Evolutionary conservation across 2,113 vertebrate species (phyloP), one percentile per base, ranked within the genome.

Genomic region (Thunnus thynnus): DNA sequence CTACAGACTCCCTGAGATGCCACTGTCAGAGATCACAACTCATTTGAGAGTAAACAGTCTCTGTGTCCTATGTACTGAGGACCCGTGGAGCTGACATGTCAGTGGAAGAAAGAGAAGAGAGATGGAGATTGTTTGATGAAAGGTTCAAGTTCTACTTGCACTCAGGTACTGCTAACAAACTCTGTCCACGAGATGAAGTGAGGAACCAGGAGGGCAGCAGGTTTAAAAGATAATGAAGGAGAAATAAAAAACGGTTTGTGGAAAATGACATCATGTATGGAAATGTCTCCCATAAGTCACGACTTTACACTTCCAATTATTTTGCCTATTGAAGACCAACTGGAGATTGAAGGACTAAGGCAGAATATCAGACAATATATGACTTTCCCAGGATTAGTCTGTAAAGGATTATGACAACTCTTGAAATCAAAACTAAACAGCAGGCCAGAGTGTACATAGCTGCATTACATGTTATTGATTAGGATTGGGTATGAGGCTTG

Each of bases 101-200:
- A 25, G 22, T 16, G 18, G 20, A 73, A 10, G 2, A 4, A 41
- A 64, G 22, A 73, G 17, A 41, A 18, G 32, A 50, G 7, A 18
- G 13, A 52, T 13, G 1, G 46, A 62, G 56, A 2, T n/a, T n/a
- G 5, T 64, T 60, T 46, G 44, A 63, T 77, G 41, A 44, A n/a
- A 83, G 41, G 62, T 22, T 52, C 8, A 22, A 18, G n/a, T 30
- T 66, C 14, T 6, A 78, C 72, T 78, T 62, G 66, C 13, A 78
- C 41, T 13, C 22, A 68, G 64, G 32, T 56, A 7, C 30, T 70
- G n/a, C 20, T 65, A 41, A 73, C 32, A 77, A 22, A 57, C 14
- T 32, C 5, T 58, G n/a, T 50, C 46, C 5, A 56, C 22, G 50
- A 10, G 46, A 14, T 41, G 56, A 55, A 62, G 32, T 51, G 14